phyloP scores from a whole-genome alignment of 2,797 vertebrate species.

The Phoxinus dragarum region DNA sequence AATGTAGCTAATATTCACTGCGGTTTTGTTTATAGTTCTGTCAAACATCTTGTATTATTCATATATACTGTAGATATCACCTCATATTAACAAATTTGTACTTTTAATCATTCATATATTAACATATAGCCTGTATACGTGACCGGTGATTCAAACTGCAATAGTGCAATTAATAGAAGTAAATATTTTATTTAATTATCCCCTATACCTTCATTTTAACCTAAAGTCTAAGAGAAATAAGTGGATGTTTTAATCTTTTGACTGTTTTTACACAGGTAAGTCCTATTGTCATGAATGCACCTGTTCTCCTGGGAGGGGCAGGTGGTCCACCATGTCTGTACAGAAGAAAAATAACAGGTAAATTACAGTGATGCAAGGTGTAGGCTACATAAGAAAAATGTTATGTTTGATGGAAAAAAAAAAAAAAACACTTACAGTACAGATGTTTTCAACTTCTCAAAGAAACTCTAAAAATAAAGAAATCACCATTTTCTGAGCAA shows the following conservation, averaged over 20 bases:
- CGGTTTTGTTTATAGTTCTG: neutral
- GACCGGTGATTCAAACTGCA: no score
- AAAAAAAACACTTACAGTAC: constrained; percentile 72
- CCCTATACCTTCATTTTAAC: neutral
- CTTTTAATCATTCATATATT: neutral
- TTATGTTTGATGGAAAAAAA: neutral
- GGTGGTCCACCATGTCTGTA: constrained; percentile 71
- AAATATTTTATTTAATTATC: neutral
- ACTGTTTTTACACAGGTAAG: neutral
- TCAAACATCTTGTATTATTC: neutral
- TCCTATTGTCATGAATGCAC: constrained; percentile 55
- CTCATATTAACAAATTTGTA: neutral
- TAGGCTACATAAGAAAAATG: neutral
- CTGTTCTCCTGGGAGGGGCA: constrained; percentile 74
- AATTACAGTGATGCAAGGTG: neutral
- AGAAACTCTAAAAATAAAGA: constrained; percentile 74
- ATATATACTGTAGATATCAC: neutral
- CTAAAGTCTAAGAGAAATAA: neutral
- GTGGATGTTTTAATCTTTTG: neutral
- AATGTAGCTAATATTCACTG: no score
- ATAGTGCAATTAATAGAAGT: neutral
- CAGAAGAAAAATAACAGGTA: neutral
- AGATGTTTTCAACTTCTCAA: constrained; percentile 75
- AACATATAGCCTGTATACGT: neutral
- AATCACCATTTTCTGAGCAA: neutral